Base-by-base conservation (phyloP, 2,113 vertebrate species). In the Hippocampus mohnikei region DNA sequence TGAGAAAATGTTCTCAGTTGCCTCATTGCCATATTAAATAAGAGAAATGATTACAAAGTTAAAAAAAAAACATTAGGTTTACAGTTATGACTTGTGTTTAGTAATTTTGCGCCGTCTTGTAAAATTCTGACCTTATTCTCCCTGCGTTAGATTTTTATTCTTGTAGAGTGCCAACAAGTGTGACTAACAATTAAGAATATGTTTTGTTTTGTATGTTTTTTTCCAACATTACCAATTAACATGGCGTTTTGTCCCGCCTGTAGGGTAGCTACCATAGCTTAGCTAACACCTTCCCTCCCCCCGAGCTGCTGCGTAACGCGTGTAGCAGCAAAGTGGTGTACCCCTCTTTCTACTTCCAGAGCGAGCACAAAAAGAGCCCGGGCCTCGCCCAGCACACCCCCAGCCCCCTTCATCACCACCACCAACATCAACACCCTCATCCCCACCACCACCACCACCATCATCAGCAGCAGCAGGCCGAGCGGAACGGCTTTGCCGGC, bases 271-370 rank as follows among this genome's bases (percentile, higher is more conserved):
- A 21, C 79, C 62, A 69, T 88, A 87, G 88, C 18, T 2, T 88
- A 83, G 88, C 80, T 62, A 73, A 78, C 76, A 83, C 91, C 91
- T 92, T 91, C 93, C 92, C 94, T 83, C 90, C 91, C 86, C 91
- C 93, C 82, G 93, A 93, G 84, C 91, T 90, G 85, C 89, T 93
- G 92, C 94, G 93, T 50, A 81, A 15, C 76, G 7, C 81, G 55
- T 92, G 82, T 90, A 96, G 95, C 96, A 93, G 95, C 95, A 93
- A 93, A 94, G 85, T 73, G 65, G 70, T 86, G 59, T 96, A 89
- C 96, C 94, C 94, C 94, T 99, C 95, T 98, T 98, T 96, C 96
- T 94, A 95, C 83, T 96, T 99, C 74, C 97, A 99, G 97, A 99
- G 93, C 89, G 96, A 97, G 91, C 76, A 67, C 82, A 96, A 95